A percentile compares a stretch with the other conserved stretches of the same genome.
These are phyloP conservation scores for Agriopis leucophaearia DNA, from an alignment of 2,888 invertebrate genomes.

Conservation along the genomic window DNA sequence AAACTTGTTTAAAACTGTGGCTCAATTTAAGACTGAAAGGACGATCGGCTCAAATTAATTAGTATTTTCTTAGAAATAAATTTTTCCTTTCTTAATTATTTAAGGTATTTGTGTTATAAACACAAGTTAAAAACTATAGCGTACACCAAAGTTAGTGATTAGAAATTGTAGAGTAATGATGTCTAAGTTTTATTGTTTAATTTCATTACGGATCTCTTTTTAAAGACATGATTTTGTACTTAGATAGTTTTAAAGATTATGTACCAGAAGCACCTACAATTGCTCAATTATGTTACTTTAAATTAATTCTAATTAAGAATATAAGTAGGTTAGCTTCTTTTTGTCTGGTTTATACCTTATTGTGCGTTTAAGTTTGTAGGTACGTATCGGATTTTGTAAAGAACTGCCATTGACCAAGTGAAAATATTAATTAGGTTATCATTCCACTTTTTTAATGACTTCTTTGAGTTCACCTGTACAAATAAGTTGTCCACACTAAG, in stretches of 20 bases:
- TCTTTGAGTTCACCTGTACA: too few species aligned
- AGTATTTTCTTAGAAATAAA: constrained; percentile 25
- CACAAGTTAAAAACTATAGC: constrained; percentile 39
- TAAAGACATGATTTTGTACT: constrained; percentile 51
- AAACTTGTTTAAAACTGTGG: constrained; percentile 34
- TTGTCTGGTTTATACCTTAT: too few species aligned
- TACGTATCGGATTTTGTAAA: too few species aligned
- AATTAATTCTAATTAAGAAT: too few species aligned
- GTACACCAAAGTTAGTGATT: constrained; percentile 40
- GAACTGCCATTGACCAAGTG: too few species aligned
- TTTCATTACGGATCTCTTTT: constrained; percentile 52
- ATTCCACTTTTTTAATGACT: too few species aligned
- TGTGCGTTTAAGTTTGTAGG: too few species aligned
- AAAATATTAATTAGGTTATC: too few species aligned
- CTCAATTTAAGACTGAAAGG: constrained; percentile 67
- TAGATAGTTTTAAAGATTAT: constrained; percentile 42
- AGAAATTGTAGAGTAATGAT: neutral
- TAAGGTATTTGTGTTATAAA: constrained; percentile 51
- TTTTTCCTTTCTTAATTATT: constrained; percentile 19
- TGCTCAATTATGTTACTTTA: constrained; percentile 66
- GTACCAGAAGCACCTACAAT: constrained; percentile 72
- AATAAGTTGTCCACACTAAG: too few species aligned
- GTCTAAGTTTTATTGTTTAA: constrained; percentile 14
- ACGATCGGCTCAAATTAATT: constrained; percentile 65
- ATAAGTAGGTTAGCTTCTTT: too few species aligned